A percentile compares a stretch with the other conserved stretches of the same genome.
phyloP scores from a whole-genome alignment of 2,888 invertebrate genomes.

The Cremastinae sp. region DNA sequence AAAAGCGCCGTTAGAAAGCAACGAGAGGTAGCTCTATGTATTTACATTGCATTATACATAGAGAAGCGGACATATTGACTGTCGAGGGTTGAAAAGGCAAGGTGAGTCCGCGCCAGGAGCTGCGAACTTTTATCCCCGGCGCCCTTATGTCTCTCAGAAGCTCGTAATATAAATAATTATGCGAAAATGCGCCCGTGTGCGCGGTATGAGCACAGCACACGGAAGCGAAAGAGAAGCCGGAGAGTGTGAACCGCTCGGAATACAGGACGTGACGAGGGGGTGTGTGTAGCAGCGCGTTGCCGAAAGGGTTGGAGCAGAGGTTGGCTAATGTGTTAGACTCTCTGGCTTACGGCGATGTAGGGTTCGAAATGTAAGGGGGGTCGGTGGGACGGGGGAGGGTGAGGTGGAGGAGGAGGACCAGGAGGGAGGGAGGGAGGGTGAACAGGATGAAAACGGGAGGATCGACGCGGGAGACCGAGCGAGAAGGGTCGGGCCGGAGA shows the following conservation, averaged over 20 bases:
- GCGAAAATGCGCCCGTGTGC: constrained; percentile 43
- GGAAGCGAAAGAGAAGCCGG: not conserved
- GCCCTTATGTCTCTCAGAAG: constrained; percentile 22
- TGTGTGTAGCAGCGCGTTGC: constrained; percentile 32
- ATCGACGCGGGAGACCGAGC: constrained; percentile 60
- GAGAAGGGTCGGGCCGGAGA: not conserved
- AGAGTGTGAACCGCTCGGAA: constrained; percentile 39
- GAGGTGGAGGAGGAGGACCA: constrained; percentile 57
- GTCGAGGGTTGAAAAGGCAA: not conserved
- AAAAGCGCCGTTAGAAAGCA: constrained; percentile 36
- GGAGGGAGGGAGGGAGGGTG: constrained; percentile 60
- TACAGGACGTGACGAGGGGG: constrained; percentile 13
- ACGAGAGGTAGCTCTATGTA: constrained; percentile 15
- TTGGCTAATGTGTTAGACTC: constrained; percentile 38
- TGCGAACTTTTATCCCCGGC: not conserved
- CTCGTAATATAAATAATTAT: constrained; percentile 26
- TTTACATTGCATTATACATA: not conserved
- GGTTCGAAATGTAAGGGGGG: too few species aligned
- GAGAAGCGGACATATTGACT: not conserved
- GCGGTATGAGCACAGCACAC: constrained; percentile 17
- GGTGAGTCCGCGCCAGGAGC: too few species aligned
- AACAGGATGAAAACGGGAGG: constrained; percentile 56
- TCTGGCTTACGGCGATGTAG: constrained; percentile 57
- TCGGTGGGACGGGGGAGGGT: constrained; percentile 45
- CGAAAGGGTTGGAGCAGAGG: constrained; percentile 51